Evolutionary conservation across 2,888 invertebrate species (phyloP), one percentile per base, ranked within the genome.

Genomic region (Ophion ventricosus): DNA sequence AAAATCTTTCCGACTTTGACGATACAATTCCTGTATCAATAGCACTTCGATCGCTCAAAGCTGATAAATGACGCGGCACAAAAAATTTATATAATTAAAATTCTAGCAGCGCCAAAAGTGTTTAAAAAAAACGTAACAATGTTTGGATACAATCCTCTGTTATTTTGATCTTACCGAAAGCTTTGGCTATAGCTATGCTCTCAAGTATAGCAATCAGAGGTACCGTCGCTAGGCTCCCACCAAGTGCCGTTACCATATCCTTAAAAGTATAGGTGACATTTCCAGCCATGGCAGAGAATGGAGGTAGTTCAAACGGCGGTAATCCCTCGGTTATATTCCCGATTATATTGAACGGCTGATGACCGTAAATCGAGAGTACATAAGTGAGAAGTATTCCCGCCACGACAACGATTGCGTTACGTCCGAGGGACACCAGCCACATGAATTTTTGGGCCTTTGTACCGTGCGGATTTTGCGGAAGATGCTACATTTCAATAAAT

Each of bases 341-440:
- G 69, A 96, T 97, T n/a, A 97, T 93, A 69, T 94, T 94, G 88
- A 97, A 97, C 0, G 97, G 96, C 67, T 94, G 90, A 0, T 94
- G 83, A 0, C 92, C 94, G 83, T 95, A 93, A 1, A 90, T 83
- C 25, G 94, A 94, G 0, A 96, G 91, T 2, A 93, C 87, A 87
- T 95, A 95, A 0, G 97, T 97, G 29, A 97, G 88, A 0, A 95
- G 85, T 1, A 96, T 95, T 5, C 96, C 96, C 0, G 95, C 90
- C 74, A 97, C 94, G 25, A 98, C 97, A 1, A 97, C 96, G 17
- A 98, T 92, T 0, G 97, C 97, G 93, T 98, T 98, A 80, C 97
- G 94, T 0, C 96, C 96, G 29, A 97, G 94, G 0, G 96, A 95
- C 17, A 95, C 88, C 83, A 96, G 93, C 95, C 96, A 96, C 87